Percentiles rank a stretch among this genome's conserved stretches.
phyloP scores from a whole-genome alignment of 1,140 invertebrate genomes.

The Teleopsis dalmanni region DNA sequence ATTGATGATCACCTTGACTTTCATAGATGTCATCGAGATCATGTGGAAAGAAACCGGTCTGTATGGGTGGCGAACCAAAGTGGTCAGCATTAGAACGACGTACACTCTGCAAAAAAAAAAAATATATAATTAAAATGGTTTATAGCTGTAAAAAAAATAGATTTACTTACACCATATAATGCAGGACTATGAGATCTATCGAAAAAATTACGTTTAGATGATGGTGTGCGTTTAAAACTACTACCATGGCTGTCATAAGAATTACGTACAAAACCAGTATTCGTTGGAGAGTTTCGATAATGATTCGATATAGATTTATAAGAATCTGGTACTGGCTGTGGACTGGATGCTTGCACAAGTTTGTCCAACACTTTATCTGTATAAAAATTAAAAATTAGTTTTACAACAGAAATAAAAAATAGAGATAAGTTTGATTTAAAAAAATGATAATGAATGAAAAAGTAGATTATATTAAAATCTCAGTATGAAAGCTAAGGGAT shows the following conservation, averaged over 20 bases:
- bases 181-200: conserved; percentile 41
- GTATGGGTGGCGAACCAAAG: conserved; percentile 27
- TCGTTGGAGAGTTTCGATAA: conserved; percentile 31
- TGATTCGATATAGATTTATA: conserved; percentile 29
- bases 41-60: conserved; percentile 36
- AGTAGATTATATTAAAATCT: background rate
- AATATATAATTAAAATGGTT: background rate
- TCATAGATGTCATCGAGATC: conserved; percentile 44
- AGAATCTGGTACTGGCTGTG: conserved; percentile 39
- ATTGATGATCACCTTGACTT: conserved; percentile 39
- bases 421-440: conserved; percentile 15
- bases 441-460: too few species aligned
- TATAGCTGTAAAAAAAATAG: background rate
- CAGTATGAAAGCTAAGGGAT: too few species aligned
- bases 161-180: conserved; percentile 32
- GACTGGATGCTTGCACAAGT: conserved; percentile 29
- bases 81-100: conserved; percentile 23
- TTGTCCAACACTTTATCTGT: conserved; percentile 24
- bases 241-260: conserved; percentile 28
- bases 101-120: conserved; percentile 27
- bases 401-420: too few species aligned
- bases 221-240: conserved; percentile 38
- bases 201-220: conserved; percentile 33
- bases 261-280: conserved; percentile 14
- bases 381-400: too few species aligned